A percentile compares a stretch with the other conserved stretches of the same genome.
Conservation (phyloP, 2,888 invertebrate species). For the Saturnia pavonia region DNA sequence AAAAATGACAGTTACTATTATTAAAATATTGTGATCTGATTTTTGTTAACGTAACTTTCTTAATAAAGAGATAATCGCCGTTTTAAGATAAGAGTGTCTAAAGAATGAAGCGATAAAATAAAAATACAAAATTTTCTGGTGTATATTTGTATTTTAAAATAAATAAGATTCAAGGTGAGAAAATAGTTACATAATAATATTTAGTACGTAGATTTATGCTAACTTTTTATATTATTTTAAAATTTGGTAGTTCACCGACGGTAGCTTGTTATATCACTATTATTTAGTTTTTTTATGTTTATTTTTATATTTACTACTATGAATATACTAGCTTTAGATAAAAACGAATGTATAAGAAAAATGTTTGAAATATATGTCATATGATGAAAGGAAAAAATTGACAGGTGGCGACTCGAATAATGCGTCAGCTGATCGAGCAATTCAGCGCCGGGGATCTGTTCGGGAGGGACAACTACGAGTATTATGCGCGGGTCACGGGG, state of each 20-base stretch:
- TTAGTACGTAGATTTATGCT: neutral
- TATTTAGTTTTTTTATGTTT: neutral
- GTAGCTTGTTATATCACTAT: neutral
- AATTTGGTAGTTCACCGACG: neutral
- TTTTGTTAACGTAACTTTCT: neutral
- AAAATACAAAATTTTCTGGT: too few species aligned
- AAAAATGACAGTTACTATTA: neutral
- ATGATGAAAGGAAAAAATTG: neutral
- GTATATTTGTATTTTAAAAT: too few species aligned
- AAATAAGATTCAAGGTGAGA: neutral
- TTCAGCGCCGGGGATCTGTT: constrained; percentile 98
- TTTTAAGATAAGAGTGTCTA: too few species aligned
- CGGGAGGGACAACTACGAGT: constrained; percentile 96
- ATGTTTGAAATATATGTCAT: neutral
- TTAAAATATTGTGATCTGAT: too few species aligned
- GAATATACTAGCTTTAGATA: neutral
- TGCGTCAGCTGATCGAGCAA: constrained; percentile 98
- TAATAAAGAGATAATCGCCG: neutral
- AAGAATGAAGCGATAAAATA: too few species aligned
- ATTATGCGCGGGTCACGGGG: constrained; percentile 96
- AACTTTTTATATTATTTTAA: neutral
- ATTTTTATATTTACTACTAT: neutral
- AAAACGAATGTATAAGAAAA: neutral
- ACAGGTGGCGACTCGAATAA: constrained; percentile 96
- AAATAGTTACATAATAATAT: neutral